These are phyloP conservation scores for Pampusana beccarii DNA, from an alignment of 2,113 vertebrate species.

Conservation along the genomic window DNA sequence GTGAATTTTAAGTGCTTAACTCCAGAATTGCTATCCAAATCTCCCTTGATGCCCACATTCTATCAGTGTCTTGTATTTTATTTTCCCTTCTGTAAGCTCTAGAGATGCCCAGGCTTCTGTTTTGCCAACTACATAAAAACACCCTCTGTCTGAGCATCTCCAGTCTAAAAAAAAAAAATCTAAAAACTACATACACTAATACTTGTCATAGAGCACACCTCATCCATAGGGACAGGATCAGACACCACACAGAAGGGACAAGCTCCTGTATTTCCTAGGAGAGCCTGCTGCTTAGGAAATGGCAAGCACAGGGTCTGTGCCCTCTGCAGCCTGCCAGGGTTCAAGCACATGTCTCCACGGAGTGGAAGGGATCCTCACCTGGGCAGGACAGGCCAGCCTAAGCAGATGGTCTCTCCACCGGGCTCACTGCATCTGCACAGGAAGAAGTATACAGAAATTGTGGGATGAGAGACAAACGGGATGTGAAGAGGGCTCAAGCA, in stretches of 20 bases:
- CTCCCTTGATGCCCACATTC: background rate
- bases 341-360: background rate
- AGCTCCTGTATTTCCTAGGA: background rate
- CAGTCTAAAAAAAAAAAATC: background rate
- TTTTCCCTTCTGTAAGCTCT: background rate
- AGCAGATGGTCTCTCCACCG: background rate
- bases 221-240: background rate
- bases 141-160: background rate
- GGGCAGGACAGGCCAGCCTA: background rate
- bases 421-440: background rate
- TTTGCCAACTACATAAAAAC: background rate
- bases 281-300: background rate
- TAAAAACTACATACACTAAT: background rate
- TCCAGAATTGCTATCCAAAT: background rate
- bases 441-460: background rate
- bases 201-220: background rate
- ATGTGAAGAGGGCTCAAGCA: background rate
- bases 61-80: background rate
- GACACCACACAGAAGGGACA: background rate
- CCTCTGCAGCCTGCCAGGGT: background rate
- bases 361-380: background rate
- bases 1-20: background rate
- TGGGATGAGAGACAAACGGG: background rate
- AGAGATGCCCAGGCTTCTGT: background rate
- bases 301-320: rapidly evolving